Percentiles rank a stretch among this genome's conserved stretches.
Conservation (phyloP, 2,113 vertebrate species). For the Pogonocichla stellata region DNA sequence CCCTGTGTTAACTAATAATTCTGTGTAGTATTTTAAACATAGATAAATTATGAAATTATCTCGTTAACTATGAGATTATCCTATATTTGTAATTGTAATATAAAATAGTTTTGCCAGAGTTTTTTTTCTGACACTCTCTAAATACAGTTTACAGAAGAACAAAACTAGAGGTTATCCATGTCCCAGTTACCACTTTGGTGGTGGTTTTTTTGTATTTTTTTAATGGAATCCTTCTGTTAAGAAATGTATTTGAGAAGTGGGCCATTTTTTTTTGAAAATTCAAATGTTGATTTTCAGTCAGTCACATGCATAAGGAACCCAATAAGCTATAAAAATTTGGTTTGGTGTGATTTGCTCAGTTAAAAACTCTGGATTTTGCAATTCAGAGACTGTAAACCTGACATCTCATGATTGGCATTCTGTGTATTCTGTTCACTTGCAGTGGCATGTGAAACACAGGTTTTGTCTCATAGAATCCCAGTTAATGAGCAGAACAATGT, state of each 20-base stretch:
- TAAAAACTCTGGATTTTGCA: neutral
- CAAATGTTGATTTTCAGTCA: neutral
- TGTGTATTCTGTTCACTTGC: neutral
- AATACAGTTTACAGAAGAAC: neutral
- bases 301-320: neutral
- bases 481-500: neutral
- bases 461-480: neutral
- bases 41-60: neutral
- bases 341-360: neutral
- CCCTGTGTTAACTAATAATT: neutral
- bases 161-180: neutral
- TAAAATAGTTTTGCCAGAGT: neutral
- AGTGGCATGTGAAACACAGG: neutral
- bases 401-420: neutral
- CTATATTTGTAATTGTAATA: neutral
- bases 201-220: neutral
- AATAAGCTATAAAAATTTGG: neutral
- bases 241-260: neutral
- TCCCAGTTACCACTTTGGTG: neutral
- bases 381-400: conserved; percentile 28
- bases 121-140: neutral
- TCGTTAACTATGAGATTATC: neutral
- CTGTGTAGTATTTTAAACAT: neutral
- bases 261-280: neutral
- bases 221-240: neutral